Evolutionary conservation across 2,888 invertebrate species (phyloP), one percentile per base, ranked within the genome.

Genomic region (Drosophila birchii): DNA sequence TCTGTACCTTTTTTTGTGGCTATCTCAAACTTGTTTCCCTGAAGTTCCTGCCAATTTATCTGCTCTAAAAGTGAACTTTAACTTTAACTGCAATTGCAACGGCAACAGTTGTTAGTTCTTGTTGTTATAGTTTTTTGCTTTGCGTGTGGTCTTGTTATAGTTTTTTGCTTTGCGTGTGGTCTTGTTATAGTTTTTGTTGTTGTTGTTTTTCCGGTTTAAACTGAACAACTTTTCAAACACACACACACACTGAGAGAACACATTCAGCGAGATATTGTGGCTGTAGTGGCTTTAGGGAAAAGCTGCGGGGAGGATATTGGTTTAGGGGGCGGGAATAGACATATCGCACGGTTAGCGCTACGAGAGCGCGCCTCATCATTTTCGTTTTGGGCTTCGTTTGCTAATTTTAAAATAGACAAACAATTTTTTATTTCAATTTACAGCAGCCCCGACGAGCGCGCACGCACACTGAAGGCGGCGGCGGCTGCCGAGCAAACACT

Each of bases 351-450:
- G 61, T 47, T n/a, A 56, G 54, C 29, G 68, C 23, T 36, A 18
- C 53, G 45, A 62, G 61, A 56, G 47, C 75, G 81, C 75, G 80
- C 71, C 79, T 79, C 80, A 73, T 79, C 88, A 78, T 83, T 76
- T 80, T 86, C 84, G 64, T 81, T 81, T 81, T 83, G 79, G 45
- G 84, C 78, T 86, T 81, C 78, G 77, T 81, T 88, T 71, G 85
- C 88, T 86, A 86, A 86, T 86, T 86, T 86, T 86, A 86, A 86
- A 86, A 86, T 85, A 88, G 85, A 86, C 86, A 73, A 85, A 84
- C 79, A 86, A 78, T 76, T 85, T 85, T 85, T 85, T 87, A 82
- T 87, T 85, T 84, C 57, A 84, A 81, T 87, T 87, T 87, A 82
- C 82, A 82, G 83, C 60, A 74, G 57, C 55, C 69, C 51, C 51